Base-by-base conservation (phyloP, 2,888 invertebrate species). In the Drosophila tanythrix region DNA sequence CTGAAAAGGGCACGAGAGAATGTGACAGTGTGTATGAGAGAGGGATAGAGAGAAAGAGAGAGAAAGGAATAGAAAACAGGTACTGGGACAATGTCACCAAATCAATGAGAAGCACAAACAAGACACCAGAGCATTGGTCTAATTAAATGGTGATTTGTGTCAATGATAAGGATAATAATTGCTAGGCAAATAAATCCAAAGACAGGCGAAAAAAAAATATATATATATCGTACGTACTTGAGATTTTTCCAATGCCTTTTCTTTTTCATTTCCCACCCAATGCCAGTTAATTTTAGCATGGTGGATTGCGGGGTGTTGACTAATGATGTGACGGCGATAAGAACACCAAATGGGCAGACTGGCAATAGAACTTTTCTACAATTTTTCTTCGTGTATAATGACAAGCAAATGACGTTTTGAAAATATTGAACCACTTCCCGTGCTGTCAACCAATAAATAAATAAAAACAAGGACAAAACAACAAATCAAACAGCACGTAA, bases 91-190 rank as follows among this genome's bases (percentile, higher is more conserved):
- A 70, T 87, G 88, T 83, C 88, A 90, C 83, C 82, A 89, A 90
- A 87, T 91, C 91, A 90, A 88, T 88, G 80, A 65, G 71, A 71
- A 81, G 73, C 74, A 68, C 76, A 79, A 71, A 69, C 74, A 83
- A 73, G 76, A 74, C 76, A 72, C 64, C 74, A 82, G 80, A 77
- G 83, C 87, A 83, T 61, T 71, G 74, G 82, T 74, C 91, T 91
- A 89, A 91, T 91, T 91, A 91, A 89, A 88, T 91, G 81, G 78
- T 78, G 86, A 90, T 91, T 88, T 88, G 83, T 88, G 90, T 91
- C 90, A 86, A 59, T 80, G 88, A 91, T 89, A 91, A 89, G 78
- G 79, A 88, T 87, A 88, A 91, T 91, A 91, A 89, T 90, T 90
- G 84, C 72, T 74, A 60, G 76, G 66, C 90, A 78, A 85, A 74